phyloP scores from a whole-genome alignment of 2,888 invertebrate genomes.

The Cylindroiulus punctatus region DNA sequence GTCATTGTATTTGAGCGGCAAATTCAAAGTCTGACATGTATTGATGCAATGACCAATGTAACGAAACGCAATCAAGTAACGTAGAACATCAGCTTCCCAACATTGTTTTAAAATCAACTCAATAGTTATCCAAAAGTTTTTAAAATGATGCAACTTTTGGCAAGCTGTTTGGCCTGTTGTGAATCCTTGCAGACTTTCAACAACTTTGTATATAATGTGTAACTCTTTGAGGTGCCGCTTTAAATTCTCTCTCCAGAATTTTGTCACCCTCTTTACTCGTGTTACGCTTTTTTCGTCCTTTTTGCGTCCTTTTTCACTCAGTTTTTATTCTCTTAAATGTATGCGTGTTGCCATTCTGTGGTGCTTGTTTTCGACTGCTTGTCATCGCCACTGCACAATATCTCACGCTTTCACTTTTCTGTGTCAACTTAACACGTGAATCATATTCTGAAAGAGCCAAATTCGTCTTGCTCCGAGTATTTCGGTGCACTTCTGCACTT shows the following conservation, averaged over 20 bases:
- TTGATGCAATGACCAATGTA: no score
- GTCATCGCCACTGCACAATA: conserved; percentile 25
- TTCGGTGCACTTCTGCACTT: background rate
- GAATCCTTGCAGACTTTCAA: no score
- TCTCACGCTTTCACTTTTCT: conserved; percentile 43
- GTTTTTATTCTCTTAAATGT: background rate
- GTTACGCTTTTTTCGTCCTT: background rate
- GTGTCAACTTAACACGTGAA: conserved; percentile 2
- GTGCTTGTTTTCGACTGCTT: background rate
- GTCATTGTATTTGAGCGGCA: no score
- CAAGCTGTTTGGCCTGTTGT: background rate
- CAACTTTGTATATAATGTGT: background rate
- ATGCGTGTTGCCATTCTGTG: conserved; percentile 1
- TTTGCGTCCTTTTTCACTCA: background rate
- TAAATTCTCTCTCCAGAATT: background rate
- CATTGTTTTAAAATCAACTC: background rate
- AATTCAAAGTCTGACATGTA: no score
- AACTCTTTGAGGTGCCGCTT: background rate
- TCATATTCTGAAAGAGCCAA: background rate
- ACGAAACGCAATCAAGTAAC: background rate
- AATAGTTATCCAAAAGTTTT: background rate
- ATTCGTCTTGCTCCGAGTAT: background rate
- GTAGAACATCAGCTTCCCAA: background rate
- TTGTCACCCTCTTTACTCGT: background rate
- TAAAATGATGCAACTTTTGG: background rate